These are phyloP conservation scores for Apostichopus californicus DNA, from an alignment of 35 echinoderm and acorn worm genomes.

Conservation along the genomic window DNA sequence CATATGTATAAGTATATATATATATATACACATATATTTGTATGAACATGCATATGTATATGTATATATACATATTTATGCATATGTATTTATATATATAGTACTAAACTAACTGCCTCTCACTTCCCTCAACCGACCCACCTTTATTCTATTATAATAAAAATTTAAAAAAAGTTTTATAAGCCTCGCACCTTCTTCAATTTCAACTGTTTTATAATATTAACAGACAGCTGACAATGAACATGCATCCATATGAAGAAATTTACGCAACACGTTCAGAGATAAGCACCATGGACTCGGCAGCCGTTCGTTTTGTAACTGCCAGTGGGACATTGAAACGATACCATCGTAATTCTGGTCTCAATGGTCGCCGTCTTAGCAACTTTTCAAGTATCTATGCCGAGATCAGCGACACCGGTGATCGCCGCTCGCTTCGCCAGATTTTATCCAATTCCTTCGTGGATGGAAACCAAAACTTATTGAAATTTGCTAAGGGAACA, in stretches of 20 bases:
- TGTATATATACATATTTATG: too few relatives aligned
- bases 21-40: too few relatives aligned
- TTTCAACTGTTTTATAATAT: not conserved
- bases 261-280: constrained; percentile 27
- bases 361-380: constrained; percentile 15
- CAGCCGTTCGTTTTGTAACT: constrained; percentile 9
- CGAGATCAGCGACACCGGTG: constrained; percentile 35
- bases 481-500: not conserved
- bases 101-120: too few relatives aligned
- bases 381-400: constrained; percentile 55
- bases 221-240: not conserved
- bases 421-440: constrained; percentile 10
- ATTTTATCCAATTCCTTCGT: constrained; percentile 40
- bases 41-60: too few relatives aligned
- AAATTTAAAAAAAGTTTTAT: too few relatives aligned
- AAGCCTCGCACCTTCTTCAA: too few relatives aligned
- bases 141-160: too few relatives aligned
- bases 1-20: too few relatives aligned
- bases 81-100: too few relatives aligned
- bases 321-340: constrained; percentile 33
- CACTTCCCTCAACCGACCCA: too few relatives aligned
- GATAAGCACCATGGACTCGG: constrained; percentile 17
- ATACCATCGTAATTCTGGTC: constrained; percentile 30
- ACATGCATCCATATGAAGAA: constrained; percentile 37
- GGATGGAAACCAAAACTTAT: not conserved